phyloP scores from a whole-genome alignment of 2,113 vertebrate genomes.

The Rhinopomastus cyanomelas region DNA sequence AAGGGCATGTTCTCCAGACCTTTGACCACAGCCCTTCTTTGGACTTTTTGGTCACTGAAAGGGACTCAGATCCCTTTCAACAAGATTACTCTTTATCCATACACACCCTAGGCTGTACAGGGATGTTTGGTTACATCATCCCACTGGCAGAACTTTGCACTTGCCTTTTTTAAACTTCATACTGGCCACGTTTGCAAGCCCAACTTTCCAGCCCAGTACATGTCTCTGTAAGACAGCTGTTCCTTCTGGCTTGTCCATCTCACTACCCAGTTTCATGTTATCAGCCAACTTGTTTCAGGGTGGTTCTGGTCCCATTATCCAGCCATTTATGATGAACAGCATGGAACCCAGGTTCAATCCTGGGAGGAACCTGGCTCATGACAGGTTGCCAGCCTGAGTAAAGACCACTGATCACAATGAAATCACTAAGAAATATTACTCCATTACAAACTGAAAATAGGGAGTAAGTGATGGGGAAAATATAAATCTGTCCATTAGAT shows the following conservation, averaged over 20 bases:
- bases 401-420: background rate
- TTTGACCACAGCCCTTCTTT: background rate
- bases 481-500: background rate
- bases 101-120: background rate
- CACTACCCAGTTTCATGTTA: background rate
- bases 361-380: background rate
- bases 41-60: no score
- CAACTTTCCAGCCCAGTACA: background rate
- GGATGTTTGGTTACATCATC: background rate
- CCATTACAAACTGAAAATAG: background rate
- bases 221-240: background rate
- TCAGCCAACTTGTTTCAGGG: background rate
- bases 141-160: no score
- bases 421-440: background rate
- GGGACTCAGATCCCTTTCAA: background rate
- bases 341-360: fast-evolving
- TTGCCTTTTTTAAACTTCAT: background rate
- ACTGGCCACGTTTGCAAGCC: no score
- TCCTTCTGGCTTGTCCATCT: background rate
- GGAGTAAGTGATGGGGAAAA: background rate
- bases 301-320: background rate
- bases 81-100: background rate
- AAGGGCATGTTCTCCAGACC: background rate
- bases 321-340: background rate
- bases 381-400: background rate